A percentile compares a stretch with the other conserved stretches of the same genome.
Evolutionary conservation across 2,113 vertebrate species (phyloP).

Genomic region (Pongo abelii): DNA sequence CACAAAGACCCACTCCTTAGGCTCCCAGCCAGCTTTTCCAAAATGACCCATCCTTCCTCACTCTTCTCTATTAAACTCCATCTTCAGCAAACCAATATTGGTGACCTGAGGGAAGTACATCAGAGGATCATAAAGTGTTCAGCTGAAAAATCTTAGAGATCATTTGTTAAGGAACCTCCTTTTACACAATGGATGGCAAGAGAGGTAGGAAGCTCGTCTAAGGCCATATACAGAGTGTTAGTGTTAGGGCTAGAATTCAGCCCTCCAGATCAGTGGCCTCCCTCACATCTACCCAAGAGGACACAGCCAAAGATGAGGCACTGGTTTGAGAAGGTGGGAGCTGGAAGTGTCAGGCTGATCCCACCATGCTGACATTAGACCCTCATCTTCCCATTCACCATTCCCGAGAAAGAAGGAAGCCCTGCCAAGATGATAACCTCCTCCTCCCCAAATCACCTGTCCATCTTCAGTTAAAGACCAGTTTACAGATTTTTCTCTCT

Average conservation of each 20-base stretch:
- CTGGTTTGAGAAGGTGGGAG: not conserved
- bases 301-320: not conserved
- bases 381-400: not conserved
- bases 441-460: no score
- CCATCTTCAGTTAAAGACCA: not conserved
- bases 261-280: not conserved
- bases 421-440: no score
- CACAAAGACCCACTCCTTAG: not conserved
- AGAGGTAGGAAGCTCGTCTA: not conserved
- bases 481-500: not conserved
- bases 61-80: not conserved
- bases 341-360: not conserved
- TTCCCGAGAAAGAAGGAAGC: not conserved
- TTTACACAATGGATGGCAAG: not conserved
- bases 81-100: not conserved
- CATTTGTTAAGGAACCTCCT: not conserved
- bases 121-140: not conserved
- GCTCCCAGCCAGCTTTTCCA: not conserved
- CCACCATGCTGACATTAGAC: not conserved
- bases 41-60: not conserved
- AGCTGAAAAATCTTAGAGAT: not conserved
- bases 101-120: not conserved
- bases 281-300: not conserved
- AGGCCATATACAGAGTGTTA: no score
- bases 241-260: not conserved